Percentiles rank a stretch among this genome's conserved stretches.
These are phyloP conservation scores for Cantharis rufa DNA, from an alignment of 2,888 invertebrate species.

Conservation along the genomic window DNA sequence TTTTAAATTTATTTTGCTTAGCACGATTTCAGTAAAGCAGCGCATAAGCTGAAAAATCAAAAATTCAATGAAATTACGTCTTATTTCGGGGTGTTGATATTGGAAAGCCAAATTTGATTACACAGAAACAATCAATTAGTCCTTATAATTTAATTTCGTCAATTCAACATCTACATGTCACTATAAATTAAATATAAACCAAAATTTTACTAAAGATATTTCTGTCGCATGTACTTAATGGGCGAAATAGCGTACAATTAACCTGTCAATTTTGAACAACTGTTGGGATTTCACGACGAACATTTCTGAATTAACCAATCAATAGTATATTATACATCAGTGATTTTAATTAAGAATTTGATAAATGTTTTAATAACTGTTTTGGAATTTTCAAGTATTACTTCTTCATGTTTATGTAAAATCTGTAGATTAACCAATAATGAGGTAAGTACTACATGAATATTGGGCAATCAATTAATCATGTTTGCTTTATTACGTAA, in stretches of 20 bases:
- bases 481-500: not conserved
- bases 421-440: not conserved
- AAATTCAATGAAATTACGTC: not conserved
- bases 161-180: not conserved
- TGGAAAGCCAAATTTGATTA: not conserved
- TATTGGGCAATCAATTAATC: not conserved
- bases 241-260: not conserved
- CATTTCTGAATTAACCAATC: not conserved
- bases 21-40: not conserved
- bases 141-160: not conserved
- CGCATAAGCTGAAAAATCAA: not conserved
- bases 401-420: not conserved
- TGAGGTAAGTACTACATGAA: not conserved
- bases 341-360: not conserved
- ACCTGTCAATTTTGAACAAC: slow-evolving; percentile 1
- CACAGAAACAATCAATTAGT: not conserved
- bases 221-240: not conserved
- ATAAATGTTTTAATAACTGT: not conserved
- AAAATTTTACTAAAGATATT: not conserved
- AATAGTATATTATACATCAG: not conserved
- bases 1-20: not conserved
- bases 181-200: not conserved
- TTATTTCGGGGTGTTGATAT: not conserved
- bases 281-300: not conserved
- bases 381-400: not conserved